Evolutionary conservation across 2,797 vertebrate genomes (phyloP).

Genomic region (Sylvilagus floridanus): DNA sequence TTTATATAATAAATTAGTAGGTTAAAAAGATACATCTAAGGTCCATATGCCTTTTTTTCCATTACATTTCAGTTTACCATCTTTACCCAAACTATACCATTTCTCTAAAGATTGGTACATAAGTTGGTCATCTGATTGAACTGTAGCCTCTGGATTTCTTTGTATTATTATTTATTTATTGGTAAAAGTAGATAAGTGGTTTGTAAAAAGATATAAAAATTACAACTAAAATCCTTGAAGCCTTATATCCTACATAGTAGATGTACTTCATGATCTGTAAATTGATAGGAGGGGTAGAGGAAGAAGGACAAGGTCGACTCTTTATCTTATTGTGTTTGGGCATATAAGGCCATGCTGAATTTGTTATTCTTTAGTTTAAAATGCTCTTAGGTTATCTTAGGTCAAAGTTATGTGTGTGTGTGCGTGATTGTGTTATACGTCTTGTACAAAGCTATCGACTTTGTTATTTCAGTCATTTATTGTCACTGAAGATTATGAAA

Average conservation of each 20-base stretch:
- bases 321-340: neutral
- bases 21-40: neutral
- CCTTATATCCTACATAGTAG: neutral
- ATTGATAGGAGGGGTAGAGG: neutral
- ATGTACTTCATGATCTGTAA: neutral
- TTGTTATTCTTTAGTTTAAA: neutral
- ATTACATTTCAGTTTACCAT: neutral
- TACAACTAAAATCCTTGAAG: neutral
- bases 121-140: neutral
- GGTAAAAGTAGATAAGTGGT: neutral
- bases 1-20: neutral
- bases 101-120: neutral
- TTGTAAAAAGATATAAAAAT: neutral
- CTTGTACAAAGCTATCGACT: neutral
- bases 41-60: neutral
- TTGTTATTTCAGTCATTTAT: neutral
- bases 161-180: neutral
- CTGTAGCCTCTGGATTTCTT: neutral
- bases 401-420: neutral
- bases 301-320: accelerated
- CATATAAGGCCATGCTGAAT: neutral
- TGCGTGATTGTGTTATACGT: too few relatives aligned
- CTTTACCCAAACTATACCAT: neutral
- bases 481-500: neutral
- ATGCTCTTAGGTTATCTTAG: neutral